Evolutionary conservation across 1,140 invertebrate species (phyloP).

Genomic region (Bombus soroeensis): DNA sequence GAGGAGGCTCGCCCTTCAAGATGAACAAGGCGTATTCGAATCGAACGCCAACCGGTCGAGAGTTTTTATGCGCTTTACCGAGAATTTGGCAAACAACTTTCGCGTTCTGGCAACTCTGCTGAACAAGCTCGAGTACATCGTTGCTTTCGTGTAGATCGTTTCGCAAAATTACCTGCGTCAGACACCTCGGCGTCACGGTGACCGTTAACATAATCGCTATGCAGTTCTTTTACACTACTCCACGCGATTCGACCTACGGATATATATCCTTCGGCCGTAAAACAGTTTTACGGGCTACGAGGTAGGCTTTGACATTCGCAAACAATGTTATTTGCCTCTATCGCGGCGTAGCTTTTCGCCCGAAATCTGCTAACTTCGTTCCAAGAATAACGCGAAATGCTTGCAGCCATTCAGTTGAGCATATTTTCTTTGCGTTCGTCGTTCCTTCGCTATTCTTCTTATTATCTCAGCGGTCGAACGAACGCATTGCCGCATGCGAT

Average conservation of each 20-base stretch:
- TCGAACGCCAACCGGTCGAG: neutral
- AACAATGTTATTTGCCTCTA: no score
- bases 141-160: neutral
- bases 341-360: no score
- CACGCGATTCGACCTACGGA: neutral
- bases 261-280: no score
- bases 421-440: no score
- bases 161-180: constrained; percentile 17
- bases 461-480: no score
- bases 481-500: no score
- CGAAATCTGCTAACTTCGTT: no score
- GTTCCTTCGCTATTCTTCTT: no score
- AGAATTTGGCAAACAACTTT: constrained; percentile 37
- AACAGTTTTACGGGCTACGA: no score
- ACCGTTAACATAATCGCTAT: neutral
- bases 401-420: no score
- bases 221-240: neutral
- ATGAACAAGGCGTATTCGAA: constrained; percentile 16
- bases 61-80: constrained; percentile 15
- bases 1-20: neutral
- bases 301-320: no score
- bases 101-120: constrained; percentile 28
- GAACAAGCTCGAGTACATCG: constrained; percentile 3
- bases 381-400: no score
- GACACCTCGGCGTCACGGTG: neutral